Conservation (phyloP, 2,113 vertebrate genomes). For the Oreochromis tanganicae region DNA sequence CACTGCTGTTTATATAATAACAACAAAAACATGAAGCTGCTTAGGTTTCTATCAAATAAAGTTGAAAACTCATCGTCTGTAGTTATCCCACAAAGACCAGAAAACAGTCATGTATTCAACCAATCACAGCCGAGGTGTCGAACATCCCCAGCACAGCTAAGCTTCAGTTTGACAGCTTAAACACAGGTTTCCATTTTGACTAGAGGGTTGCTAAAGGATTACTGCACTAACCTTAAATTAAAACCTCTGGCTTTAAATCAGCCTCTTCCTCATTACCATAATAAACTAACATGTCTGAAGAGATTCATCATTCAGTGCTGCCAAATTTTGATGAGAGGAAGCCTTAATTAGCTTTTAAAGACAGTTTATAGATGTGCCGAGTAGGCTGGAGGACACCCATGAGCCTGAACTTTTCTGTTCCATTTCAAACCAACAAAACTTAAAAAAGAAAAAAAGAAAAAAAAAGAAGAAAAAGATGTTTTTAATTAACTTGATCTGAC, state of each 20-base stretch:
- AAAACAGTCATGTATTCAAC: background rate
- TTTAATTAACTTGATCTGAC: background rate
- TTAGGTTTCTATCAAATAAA: background rate
- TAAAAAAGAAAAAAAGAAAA: background rate
- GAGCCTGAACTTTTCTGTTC: background rate
- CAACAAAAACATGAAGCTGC: background rate
- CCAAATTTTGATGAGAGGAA: background rate
- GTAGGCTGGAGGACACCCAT: background rate
- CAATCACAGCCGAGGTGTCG: background rate
- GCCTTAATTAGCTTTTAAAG: background rate
- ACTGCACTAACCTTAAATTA: background rate
- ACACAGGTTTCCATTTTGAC: background rate
- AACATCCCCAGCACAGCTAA: background rate
- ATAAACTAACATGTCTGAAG: background rate
- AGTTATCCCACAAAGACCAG: background rate
- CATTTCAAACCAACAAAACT: background rate
- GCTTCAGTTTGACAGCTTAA: background rate
- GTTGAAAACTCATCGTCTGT: rapidly evolving
- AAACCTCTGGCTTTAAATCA: background rate
- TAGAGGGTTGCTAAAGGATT: background rate
- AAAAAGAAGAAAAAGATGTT: background rate
- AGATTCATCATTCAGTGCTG: background rate
- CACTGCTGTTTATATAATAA: background rate
- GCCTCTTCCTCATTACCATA: background rate
- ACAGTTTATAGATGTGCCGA: background rate